Evolutionary conservation across 2,888 invertebrate species (phyloP).

Genomic region (Pterobdella sp.): DNA sequence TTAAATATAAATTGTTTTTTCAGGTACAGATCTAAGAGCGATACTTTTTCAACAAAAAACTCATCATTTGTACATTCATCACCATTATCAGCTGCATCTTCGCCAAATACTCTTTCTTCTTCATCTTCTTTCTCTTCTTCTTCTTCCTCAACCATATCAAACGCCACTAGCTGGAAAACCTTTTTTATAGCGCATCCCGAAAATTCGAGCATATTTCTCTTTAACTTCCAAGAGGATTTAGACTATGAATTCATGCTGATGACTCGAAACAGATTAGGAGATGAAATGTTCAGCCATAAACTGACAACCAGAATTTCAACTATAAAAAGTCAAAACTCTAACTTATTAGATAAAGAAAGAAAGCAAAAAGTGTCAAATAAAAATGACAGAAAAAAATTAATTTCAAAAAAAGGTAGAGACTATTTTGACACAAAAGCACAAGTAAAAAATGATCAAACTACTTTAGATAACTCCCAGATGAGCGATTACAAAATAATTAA

Average conservation of each 20-base stretch:
- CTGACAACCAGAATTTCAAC: conserved; percentile 65
- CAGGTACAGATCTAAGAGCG: neutral
- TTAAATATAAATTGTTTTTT: no score
- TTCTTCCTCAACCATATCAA: neutral
- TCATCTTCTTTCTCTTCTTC: conserved; percentile 7
- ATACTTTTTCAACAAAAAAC: neutral
- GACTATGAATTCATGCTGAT: conserved; percentile 92
- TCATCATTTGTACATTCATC: neutral
- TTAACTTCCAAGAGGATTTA: conserved; percentile 77
- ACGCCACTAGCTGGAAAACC: neutral
- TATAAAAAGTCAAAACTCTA: no score
- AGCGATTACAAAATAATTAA: no score
- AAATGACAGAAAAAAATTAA: neutral
- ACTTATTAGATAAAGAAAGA: neutral
- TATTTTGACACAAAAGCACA: neutral
- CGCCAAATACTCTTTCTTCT: neutral
- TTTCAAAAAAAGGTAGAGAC: neutral
- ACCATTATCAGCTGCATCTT: neutral
- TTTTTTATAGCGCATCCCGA: conserved; percentile 56
- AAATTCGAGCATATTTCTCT: conserved; percentile 81
- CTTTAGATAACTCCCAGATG: neutral
- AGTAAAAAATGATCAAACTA: neutral
- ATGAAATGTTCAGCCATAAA: conserved; percentile 88
- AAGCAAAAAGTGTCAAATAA: neutral
- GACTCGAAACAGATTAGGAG: conserved; percentile 80